These are phyloP conservation scores for Rhombomys opimus DNA, from an alignment of 2,113 vertebrate genomes.

Conservation along the genomic window DNA sequence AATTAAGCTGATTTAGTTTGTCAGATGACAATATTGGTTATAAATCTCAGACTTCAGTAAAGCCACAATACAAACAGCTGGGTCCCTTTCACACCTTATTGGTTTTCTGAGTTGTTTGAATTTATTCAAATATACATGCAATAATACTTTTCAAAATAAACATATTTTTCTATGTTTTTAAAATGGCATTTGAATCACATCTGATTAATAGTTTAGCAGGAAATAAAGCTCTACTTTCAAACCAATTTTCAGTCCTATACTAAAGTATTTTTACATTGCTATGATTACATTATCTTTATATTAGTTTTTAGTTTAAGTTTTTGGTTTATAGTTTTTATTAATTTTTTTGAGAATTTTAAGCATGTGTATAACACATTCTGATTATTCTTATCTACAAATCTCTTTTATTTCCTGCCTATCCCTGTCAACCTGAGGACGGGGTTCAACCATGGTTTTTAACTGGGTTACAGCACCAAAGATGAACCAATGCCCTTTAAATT, in stretches of 20 bases:
- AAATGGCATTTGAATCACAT: neutral
- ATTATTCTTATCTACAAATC: neutral
- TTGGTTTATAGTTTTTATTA: neutral
- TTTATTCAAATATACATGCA: neutral
- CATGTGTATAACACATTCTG: neutral
- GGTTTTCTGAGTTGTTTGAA: neutral
- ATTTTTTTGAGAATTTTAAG: neutral
- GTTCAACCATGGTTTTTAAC: neutral
- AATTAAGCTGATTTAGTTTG: neutral
- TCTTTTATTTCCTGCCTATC: neutral
- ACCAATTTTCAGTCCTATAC: neutral
- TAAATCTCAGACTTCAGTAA: neutral
- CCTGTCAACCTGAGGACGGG: too few species aligned
- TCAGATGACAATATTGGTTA: neutral
- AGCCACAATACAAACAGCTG: neutral
- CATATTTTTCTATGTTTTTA: neutral
- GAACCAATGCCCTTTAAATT: too few species aligned
- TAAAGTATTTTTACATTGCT: neutral
- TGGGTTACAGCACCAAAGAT: neutral
- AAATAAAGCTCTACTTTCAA: constrained; percentile 28
- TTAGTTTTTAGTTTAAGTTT: neutral
- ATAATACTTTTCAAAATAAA: neutral
- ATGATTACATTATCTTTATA: neutral
- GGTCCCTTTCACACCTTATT: neutral
- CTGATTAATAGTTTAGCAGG: constrained; percentile 4